These are phyloP conservation scores for Notarius lentiginosus DNA, from an alignment of 2,113 vertebrate genomes.

Conservation along the genomic window DNA sequence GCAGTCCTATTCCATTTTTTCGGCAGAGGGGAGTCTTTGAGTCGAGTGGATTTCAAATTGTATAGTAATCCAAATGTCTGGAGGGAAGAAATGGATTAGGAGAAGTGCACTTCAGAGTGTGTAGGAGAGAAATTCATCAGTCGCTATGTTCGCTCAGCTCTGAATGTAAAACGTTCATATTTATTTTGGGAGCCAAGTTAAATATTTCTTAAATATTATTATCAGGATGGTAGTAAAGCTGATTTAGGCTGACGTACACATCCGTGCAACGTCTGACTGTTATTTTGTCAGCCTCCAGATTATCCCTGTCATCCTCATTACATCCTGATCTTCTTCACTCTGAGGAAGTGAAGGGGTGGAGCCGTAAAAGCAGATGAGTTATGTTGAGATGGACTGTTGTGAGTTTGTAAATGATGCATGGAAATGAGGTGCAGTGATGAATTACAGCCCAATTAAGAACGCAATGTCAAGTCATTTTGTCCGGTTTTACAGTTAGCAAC, in stretches of 20 bases:
- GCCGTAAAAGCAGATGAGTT: constrained; percentile 9
- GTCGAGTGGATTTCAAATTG: constrained; percentile 8
- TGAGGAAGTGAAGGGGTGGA: neutral
- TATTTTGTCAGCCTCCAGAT: neutral
- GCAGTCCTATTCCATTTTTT: neutral
- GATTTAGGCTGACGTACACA: neutral
- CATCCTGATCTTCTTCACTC: neutral
- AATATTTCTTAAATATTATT: neutral
- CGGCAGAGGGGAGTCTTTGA: neutral
- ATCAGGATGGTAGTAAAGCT: neutral
- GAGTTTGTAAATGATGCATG: constrained; percentile 6
- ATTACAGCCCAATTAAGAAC: neutral
- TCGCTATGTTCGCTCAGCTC: neutral
- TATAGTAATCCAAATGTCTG: constrained; percentile 2
- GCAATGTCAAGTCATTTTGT: neutral
- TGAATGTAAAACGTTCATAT: neutral
- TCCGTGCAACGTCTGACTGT: too few species aligned
- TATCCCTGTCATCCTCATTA: neutral
- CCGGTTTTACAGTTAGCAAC: neutral
- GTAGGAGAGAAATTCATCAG: constrained; percentile 7
- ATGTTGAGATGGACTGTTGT: neutral
- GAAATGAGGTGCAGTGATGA: neutral
- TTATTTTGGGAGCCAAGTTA: neutral
- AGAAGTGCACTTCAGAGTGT: neutral
- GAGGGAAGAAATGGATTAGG: neutral